These are phyloP conservation scores for Rhynchotus rufescens DNA, from an alignment of 2,797 vertebrate genomes.

Conservation along the genomic window DNA sequence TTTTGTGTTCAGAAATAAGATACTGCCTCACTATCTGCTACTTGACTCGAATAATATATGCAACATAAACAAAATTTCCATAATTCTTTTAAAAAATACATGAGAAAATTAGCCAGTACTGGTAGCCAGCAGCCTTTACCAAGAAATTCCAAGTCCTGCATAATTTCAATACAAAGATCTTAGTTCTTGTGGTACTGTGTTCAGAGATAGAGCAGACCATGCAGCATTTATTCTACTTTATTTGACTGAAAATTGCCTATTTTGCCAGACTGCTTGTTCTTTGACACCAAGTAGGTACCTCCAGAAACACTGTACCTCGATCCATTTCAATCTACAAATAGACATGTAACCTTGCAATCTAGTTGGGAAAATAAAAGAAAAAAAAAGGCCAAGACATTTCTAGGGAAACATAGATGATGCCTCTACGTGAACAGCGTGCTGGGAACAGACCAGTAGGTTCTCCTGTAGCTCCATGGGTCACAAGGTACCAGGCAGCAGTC, in stretches of 20 bases:
- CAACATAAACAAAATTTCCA: conserved; percentile 2
- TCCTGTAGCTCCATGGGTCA: not conserved
- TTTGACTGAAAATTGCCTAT: not conserved
- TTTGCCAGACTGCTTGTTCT: not conserved
- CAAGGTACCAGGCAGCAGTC: rapidly evolving
- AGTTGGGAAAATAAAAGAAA: not conserved
- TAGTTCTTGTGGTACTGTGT: not conserved
- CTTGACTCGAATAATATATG: conserved; percentile 22
- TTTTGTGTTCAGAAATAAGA: conserved; percentile 35
- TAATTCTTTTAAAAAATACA: not conserved
- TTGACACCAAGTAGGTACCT: not conserved
- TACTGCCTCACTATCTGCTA: not conserved
- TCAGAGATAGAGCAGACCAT: not conserved
- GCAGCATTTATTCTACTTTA: not conserved
- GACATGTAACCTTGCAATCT: not conserved
- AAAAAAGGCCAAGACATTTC: not conserved
- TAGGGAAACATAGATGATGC: not conserved
- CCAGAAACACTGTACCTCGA: not conserved
- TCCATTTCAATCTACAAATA: not conserved
- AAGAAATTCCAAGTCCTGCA: not conserved
- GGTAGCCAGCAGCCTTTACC: not conserved
- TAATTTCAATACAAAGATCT: not conserved
- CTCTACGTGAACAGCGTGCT: not conserved
- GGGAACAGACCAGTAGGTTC: not conserved
- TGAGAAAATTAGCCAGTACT: not conserved